Conservation (phyloP, 2,888 invertebrate species). For the Megastigmus dorsalis region DNA sequence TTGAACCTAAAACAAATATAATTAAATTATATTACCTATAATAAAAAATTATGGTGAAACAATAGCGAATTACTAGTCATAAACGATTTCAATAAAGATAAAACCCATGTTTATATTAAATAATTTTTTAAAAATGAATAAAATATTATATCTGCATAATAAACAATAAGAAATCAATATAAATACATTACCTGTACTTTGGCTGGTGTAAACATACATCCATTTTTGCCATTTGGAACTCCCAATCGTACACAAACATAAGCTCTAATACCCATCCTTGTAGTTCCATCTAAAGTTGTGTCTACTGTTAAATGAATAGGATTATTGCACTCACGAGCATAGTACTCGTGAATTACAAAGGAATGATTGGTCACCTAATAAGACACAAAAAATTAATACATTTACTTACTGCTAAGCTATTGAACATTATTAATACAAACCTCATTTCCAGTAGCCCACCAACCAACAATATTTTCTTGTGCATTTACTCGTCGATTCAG, state of each 20-base stretch:
- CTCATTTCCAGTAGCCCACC: constrained; percentile 99
- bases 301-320: constrained; percentile 97
- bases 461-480: constrained; percentile 96
- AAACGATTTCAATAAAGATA: too few relatives aligned
- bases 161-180: constrained; percentile 6
- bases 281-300: constrained; percentile 88
- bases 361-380: constrained; percentile 95
- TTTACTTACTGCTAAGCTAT: neutral
- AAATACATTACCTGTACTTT: constrained; percentile 80
- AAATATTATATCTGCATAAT: too few relatives aligned
- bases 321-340: constrained; percentile 93
- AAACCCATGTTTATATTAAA: too few relatives aligned
- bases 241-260: constrained; percentile 95
- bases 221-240: constrained; percentile 93
- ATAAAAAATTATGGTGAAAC: too few relatives aligned
- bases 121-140: too few relatives aligned
- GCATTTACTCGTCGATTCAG: constrained; percentile 94
- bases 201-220: constrained; percentile 97
- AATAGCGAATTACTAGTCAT: too few relatives aligned
- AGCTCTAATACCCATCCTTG: constrained; percentile 93
- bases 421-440: constrained; percentile 50
- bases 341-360: constrained; percentile 97
- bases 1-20: constrained; percentile 76
- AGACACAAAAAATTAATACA: neutral
- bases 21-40: too few relatives aligned